Evolutionary conservation across 2,113 vertebrate species (phyloP).

Genomic region (Anhinga anhinga): DNA sequence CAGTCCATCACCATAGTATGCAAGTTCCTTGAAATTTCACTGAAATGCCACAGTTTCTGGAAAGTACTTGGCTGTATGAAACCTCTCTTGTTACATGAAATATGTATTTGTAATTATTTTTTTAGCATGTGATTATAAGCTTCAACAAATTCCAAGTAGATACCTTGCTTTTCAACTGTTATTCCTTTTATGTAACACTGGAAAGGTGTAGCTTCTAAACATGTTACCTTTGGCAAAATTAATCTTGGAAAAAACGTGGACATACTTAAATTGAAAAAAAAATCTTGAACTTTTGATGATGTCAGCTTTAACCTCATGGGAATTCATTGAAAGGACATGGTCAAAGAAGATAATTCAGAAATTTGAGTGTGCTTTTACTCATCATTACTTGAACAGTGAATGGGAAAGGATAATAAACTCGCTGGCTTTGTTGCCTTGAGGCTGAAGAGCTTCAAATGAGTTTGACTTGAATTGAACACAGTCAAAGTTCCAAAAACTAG

Average conservation of each 20-base stretch:
- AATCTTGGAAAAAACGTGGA: not conserved
- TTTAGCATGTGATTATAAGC: not conserved
- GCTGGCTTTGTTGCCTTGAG: not conserved
- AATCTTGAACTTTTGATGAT: not conserved
- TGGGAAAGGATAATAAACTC: not conserved
- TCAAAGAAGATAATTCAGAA: not conserved
- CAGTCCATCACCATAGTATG: not conserved
- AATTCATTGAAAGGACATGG: not conserved
- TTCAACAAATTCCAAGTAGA: not conserved
- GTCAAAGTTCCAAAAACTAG: not conserved
- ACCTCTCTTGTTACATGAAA: not conserved
- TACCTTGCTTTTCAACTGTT: not conserved
- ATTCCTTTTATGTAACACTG: not conserved
- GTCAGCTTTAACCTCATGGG: not conserved
- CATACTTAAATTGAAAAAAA: not conserved
- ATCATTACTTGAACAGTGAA: not conserved
- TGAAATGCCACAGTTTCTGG: not conserved
- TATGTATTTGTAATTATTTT: not conserved
- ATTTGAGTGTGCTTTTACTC: not conserved
- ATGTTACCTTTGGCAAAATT: not conserved
- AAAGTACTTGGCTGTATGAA: not conserved
- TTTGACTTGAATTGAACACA: not conserved
- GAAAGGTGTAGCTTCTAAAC: not conserved
- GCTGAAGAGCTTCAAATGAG: not conserved
- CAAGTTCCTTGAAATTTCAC: not conserved